Percentiles rank a stretch among this genome's conserved stretches.
phyloP scores from a whole-genome alignment of 2,797 vertebrate species.

The Cyprinodon diabolis region DNA sequence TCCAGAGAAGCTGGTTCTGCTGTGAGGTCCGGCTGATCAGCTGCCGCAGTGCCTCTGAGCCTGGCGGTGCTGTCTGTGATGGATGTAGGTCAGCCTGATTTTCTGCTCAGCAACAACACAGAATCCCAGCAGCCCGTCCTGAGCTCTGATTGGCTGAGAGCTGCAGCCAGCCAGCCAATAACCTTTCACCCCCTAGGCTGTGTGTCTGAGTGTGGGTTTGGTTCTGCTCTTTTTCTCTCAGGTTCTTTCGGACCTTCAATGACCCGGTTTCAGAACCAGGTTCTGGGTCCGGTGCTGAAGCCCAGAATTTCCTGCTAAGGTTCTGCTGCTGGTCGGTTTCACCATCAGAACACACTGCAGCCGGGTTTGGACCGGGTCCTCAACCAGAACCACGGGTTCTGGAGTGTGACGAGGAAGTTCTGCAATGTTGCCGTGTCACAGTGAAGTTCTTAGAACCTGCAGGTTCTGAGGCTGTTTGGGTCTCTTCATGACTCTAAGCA shows the following conservation, averaged over 20 bases:
- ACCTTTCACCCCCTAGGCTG: constrained; percentile 74
- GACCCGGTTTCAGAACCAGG: constrained; percentile 2
- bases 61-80: constrained; percentile 19
- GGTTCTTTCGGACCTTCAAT: neutral
- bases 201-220: constrained; percentile 16
- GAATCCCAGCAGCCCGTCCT: constrained; percentile 77
- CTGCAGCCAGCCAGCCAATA: constrained; percentile 77
- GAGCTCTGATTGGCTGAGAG: constrained; percentile 74
- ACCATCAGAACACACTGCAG: too few relatives aligned
- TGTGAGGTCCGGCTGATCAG: neutral
- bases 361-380: too few relatives aligned
- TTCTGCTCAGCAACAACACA: constrained; percentile 83
- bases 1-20: too few relatives aligned
- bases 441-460: neutral
- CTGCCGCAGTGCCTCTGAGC: constrained; percentile 30
- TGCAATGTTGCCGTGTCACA: too few relatives aligned
- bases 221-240: neutral
- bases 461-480: neutral
- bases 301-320: constrained; percentile 28
- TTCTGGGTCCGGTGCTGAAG: neutral
- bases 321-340: neutral
- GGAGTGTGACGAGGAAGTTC: neutral
- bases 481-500: neutral
- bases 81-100: constrained; percentile 70
- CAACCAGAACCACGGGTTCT: too few relatives aligned